These are phyloP conservation scores for Campoletis raptor DNA, from an alignment of 2,888 invertebrate species.

Conservation along the genomic window DNA sequence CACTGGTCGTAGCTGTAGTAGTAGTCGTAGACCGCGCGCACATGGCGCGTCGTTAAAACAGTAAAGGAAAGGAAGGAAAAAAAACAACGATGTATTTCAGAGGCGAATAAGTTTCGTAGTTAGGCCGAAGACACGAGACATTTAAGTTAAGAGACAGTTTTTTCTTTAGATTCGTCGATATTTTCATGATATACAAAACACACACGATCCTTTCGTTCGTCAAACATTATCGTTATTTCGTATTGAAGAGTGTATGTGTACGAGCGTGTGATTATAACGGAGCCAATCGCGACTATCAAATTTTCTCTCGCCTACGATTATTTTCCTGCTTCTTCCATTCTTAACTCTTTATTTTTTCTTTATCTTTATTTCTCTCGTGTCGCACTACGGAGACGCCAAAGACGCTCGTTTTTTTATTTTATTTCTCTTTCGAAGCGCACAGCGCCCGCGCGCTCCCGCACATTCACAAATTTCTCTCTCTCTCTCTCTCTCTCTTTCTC, in stretches of 20 bases:
- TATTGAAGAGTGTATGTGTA: background rate
- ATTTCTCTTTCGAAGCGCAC: constrained; percentile 24
- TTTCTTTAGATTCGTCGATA: background rate
- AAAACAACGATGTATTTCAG: background rate
- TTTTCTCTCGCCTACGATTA: constrained; percentile 20
- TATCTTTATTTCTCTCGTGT: constrained; percentile 16
- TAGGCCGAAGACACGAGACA: background rate
- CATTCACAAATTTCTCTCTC: constrained; percentile 44
- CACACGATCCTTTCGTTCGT: background rate
- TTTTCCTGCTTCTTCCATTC: constrained; percentile 17
- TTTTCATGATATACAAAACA: background rate
- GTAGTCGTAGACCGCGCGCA: constrained; percentile 59
- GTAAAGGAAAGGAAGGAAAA: background rate
- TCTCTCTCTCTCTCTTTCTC: constrained; percentile 1
- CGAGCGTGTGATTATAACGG: no score
- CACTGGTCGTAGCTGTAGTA: constrained; percentile 30
- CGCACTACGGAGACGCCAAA: constrained; percentile 51
- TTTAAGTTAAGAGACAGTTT: background rate
- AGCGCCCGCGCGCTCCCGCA: constrained; percentile 56
- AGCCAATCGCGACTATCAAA: constrained; percentile 7
- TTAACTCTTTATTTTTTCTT: background rate
- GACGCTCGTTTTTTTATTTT: constrained; percentile 44
- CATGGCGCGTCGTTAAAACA: constrained; percentile 67
- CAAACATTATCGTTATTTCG: background rate
- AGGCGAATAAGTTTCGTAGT: constrained; percentile 3